phyloP scores from a whole-genome alignment of 2,888 invertebrate genomes.

The Zeuzera pyrina region DNA sequence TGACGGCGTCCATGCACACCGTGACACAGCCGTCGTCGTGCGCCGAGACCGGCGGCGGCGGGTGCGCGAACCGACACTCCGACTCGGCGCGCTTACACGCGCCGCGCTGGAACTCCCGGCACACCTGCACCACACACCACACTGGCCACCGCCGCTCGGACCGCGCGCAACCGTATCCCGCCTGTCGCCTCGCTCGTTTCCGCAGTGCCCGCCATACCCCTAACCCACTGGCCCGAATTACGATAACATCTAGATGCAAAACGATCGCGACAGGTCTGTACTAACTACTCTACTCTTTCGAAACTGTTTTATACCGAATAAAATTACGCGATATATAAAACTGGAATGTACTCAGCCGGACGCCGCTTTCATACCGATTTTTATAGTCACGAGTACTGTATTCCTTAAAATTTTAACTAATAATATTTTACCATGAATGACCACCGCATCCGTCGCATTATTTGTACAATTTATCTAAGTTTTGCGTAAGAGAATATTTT shows the following conservation, averaged over 20 bases:
- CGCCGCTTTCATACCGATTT: slow-evolving; percentile 44
- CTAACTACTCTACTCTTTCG: background rate
- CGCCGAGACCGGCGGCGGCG: slow-evolving; percentile 96
- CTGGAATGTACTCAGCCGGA: slow-evolving; percentile 40
- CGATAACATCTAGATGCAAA: no score
- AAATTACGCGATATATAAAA: background rate
- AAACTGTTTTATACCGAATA: background rate
- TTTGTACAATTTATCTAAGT: slow-evolving; percentile 10
- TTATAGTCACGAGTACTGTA: no score
- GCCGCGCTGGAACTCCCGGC: slow-evolving; percentile 99
- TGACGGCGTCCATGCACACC: slow-evolving; percentile 99
- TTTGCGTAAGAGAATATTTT: background rate
- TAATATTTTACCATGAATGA: no score
- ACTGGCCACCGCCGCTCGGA: slow-evolving; percentile 42
- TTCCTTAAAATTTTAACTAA: no score
- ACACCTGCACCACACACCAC: slow-evolving; percentile 83
- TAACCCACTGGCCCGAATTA: slow-evolving; percentile 28
- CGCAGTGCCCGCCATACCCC: slow-evolving; percentile 13
- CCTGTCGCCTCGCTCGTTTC: slow-evolving; percentile 10
- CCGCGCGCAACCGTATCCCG: slow-evolving; percentile 10
- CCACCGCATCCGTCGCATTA: slow-evolving; percentile 68
- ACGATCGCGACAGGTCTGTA: background rate
- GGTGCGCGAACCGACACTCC: slow-evolving; percentile 99
- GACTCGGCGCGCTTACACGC: slow-evolving; percentile 97
- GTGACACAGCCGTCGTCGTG: slow-evolving; percentile 99